Conservation (phyloP, 2,888 invertebrate genomes). For the Bhutanitis thaidina region DNA sequence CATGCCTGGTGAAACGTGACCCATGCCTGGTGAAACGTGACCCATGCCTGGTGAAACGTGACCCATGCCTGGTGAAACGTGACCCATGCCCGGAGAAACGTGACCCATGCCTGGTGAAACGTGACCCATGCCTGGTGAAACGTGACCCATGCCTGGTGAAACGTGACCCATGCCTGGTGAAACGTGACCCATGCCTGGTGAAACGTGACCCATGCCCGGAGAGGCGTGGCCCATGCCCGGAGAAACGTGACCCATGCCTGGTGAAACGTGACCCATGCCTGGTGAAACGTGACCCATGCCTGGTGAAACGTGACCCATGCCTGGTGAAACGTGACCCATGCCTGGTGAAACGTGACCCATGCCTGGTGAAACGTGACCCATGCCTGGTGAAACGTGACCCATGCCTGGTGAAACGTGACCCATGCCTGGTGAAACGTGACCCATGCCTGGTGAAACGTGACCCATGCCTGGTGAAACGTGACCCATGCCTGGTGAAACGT, state of each 20-base stretch:
- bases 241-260: constrained; percentile 11
- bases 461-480: constrained; percentile 28
- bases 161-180: constrained; percentile 14
- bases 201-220: too few relatives aligned
- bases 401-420: constrained; percentile 30
- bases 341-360: constrained; percentile 34
- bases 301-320: constrained; percentile 34
- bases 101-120: constrained; percentile 14
- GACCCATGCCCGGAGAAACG: constrained; percentile 17
- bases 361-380: constrained; percentile 23
- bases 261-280: constrained; percentile 28
- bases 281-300: constrained; percentile 31
- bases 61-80: constrained; percentile 6
- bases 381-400: constrained; percentile 32
- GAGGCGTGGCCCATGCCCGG: too few relatives aligned
- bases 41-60: too few relatives aligned
- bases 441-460: constrained; percentile 32
- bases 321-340: constrained; percentile 28
- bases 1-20: too few relatives aligned
- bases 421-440: constrained; percentile 31
- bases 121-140: too few relatives aligned
- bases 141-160: constrained; percentile 9
- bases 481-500: constrained; percentile 21
- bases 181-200: constrained; percentile 11
- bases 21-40: constrained; percentile 13